phyloP scores from a whole-genome alignment of 37 sponge, comb jelly and placozoan species.

The Agelas oroides region DNA sequence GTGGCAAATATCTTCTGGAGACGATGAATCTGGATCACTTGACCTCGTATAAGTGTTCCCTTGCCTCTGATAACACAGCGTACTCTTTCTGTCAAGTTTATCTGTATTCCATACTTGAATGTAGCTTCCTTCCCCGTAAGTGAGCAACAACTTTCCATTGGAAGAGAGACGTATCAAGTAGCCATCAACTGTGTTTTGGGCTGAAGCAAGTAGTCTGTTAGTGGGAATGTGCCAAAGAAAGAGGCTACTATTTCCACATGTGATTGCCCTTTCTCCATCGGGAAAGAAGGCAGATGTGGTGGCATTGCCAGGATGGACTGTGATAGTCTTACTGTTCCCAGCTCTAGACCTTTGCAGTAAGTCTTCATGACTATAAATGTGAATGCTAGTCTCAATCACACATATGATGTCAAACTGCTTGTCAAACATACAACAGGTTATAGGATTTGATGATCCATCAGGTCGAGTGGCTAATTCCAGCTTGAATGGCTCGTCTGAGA shows the following conservation, averaged over 20 bases:
- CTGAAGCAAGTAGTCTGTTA: no score
- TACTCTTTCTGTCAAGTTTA: no score
- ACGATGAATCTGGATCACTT: slow-evolving; percentile 20
- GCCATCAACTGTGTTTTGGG: not conserved
- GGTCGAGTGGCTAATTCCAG: not conserved
- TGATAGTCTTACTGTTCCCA: not conserved
- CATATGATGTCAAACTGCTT: not conserved
- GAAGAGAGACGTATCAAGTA: slow-evolving; percentile 4
- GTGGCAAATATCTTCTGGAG: slow-evolving; percentile 27
- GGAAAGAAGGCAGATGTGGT: not conserved
- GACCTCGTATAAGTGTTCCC: not conserved
- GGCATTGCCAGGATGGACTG: slow-evolving; percentile 10
- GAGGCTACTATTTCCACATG: slow-evolving; percentile 20
- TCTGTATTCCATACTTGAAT: slow-evolving; percentile 43
- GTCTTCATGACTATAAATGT: not conserved
- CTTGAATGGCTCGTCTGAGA: not conserved
- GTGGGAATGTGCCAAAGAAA: slow-evolving; percentile 9
- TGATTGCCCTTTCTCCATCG: not conserved
- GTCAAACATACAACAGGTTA: slow-evolving; percentile 7
- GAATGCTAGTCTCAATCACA: not conserved
- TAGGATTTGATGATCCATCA: not conserved
- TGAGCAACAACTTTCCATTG: slow-evolving; percentile 28
- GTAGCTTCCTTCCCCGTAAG: slow-evolving; percentile 31
- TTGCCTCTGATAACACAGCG: not conserved
- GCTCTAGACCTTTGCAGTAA: not conserved